Percentiles rank a stretch among this genome's conserved stretches.
These are phyloP conservation scores for Strigops habroptila DNA, from an alignment of 2,113 vertebrate genomes.

Conservation along the genomic window DNA sequence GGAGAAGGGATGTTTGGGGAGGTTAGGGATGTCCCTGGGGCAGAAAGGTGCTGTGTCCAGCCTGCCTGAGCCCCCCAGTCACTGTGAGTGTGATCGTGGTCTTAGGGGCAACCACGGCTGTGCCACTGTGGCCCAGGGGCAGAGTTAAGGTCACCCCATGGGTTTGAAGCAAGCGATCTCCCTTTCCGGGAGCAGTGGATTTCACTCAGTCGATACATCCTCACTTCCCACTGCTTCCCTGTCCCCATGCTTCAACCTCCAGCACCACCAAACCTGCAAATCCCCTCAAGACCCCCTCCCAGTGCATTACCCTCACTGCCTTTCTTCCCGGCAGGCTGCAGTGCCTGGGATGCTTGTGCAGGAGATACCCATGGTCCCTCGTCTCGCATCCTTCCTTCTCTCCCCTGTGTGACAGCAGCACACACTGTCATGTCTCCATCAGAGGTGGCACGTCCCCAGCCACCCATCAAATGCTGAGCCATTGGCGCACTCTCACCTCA, in stretches of 20 bases:
- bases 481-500: neutral
- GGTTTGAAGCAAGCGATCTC: rapidly evolving
- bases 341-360: neutral
- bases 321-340: neutral
- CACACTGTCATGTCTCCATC: neutral
- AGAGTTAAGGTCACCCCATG: neutral
- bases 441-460: neutral
- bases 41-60: neutral
- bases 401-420: neutral
- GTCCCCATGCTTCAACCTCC: neutral
- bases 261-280: neutral
- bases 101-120: rapidly evolving
- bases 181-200: neutral
- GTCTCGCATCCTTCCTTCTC: rapidly evolving
- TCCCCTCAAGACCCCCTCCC: neutral
- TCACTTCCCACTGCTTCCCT: neutral
- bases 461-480: neutral
- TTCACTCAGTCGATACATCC: rapidly evolving
- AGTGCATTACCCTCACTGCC: rapidly evolving
- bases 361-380: rapidly evolving
- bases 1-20: neutral
- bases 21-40: neutral
- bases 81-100: neutral
- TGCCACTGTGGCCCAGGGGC: neutral
- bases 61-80: neutral